phyloP scores from a whole-genome alignment of 2,113 vertebrate species.

The Pardalotus punctatus region DNA sequence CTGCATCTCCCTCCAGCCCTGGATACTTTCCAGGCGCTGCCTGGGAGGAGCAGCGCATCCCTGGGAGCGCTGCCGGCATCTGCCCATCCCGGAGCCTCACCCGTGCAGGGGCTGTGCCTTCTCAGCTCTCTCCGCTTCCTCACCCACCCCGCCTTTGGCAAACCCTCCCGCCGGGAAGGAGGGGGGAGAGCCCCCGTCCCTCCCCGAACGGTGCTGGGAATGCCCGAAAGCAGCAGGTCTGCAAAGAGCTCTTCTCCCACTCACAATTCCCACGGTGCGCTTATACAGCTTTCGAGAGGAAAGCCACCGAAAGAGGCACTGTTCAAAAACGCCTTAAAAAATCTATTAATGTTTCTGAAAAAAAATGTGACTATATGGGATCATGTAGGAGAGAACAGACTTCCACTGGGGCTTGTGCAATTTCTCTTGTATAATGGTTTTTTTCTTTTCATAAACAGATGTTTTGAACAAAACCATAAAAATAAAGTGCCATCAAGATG shows the following conservation, averaged over 20 bases:
- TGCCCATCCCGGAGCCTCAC: too few species aligned
- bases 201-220: rapidly evolving
- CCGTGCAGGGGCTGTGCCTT: neutral
- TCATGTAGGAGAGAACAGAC: neutral
- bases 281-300: neutral
- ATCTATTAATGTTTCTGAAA: neutral
- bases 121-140: neutral
- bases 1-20: neutral
- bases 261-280: rapidly evolving
- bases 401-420: neutral
- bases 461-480: neutral
- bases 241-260: neutral
- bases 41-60: neutral
- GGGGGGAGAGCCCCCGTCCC: neutral
- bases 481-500: neutral
- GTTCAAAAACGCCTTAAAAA: neutral
- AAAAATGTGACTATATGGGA: neutral
- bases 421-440: neutral
- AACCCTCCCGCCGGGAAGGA: rapidly evolving
- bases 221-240: neutral
- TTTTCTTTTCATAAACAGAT: neutral
- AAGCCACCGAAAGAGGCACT: neutral
- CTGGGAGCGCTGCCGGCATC: neutral
- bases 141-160: rapidly evolving
- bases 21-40: neutral